Conservation (phyloP, 2,888 invertebrate species). For the Synanthedon myopaeformis region DNA sequence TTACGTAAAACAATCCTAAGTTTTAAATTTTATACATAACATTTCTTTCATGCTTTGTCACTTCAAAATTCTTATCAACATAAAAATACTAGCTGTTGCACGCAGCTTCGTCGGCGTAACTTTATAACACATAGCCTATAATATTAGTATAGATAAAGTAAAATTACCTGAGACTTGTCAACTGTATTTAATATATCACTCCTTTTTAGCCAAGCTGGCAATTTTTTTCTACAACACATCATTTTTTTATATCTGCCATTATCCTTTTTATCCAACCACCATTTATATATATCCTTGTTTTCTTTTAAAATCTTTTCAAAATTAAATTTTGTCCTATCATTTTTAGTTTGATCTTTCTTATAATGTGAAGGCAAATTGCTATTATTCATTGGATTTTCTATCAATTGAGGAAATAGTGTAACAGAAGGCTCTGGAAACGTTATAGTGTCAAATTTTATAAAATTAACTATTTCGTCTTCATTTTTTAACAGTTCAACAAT, state of each 20-base stretch:
- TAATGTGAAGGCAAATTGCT: constrained; percentile 72
- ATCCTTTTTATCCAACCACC: constrained; percentile 71
- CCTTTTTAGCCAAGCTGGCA: constrained; percentile 81
- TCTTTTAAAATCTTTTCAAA: constrained; percentile 69
- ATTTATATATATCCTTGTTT: constrained; percentile 72
- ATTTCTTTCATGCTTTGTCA: no score
- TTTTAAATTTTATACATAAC: not conserved
- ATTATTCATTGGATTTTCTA: constrained; percentile 39
- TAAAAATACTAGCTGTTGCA: no score
- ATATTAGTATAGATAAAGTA: not conserved
- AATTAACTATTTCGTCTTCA: constrained; percentile 74
- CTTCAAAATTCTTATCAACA: no score
- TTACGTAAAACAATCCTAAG: no score
- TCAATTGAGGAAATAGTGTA: constrained; percentile 72
- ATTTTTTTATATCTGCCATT: constrained; percentile 76
- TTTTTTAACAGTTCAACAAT: constrained; percentile 78
- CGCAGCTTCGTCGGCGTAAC: no score
- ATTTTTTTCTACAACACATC: constrained; percentile 70
- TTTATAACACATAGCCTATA: no score
- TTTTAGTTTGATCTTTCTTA: constrained; percentile 71
- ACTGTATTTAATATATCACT: constrained; percentile 76
- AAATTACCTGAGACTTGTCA: constrained; percentile 67
- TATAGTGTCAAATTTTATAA: constrained; percentile 67
- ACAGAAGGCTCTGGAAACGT: constrained; percentile 66
- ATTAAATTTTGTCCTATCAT: constrained; percentile 60